Conservation (phyloP, 2,797 vertebrate genomes). For the Falco novaeseelandiae region DNA sequence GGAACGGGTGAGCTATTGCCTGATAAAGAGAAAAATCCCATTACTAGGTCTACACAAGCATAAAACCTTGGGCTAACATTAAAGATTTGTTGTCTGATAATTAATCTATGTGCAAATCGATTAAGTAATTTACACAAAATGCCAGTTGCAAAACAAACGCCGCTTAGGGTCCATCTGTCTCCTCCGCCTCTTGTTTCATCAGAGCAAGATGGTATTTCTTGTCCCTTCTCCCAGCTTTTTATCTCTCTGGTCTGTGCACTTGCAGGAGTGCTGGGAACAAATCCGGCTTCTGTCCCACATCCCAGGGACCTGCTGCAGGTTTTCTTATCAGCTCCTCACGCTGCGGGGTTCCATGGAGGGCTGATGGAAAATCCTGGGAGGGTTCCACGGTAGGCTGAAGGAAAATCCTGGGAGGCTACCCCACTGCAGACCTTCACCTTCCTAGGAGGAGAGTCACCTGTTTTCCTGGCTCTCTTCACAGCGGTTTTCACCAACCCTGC, state of each 20-base stretch:
- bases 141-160: neutral
- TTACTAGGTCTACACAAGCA: neutral
- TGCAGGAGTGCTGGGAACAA: neutral
- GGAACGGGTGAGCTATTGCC: neutral
- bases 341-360: neutral
- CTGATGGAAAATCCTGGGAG: neutral
- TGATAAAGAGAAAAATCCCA: neutral
- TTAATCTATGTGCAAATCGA: neutral
- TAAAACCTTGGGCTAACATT: neutral
- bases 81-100: neutral
- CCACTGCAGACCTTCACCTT: neutral
- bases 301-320: neutral
- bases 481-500: neutral
- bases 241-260: neutral
- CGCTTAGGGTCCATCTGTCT: neutral
- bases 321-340: neutral
- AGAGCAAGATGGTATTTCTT: neutral
- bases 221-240: neutral
- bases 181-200: neutral
- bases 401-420: neutral
- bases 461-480: neutral
- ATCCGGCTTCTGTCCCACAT: too few relatives aligned
- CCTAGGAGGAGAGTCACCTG: neutral
- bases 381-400: neutral
- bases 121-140: neutral